Conservation (phyloP, 2,113 vertebrate species). For the Theristicus caerulescens region DNA sequence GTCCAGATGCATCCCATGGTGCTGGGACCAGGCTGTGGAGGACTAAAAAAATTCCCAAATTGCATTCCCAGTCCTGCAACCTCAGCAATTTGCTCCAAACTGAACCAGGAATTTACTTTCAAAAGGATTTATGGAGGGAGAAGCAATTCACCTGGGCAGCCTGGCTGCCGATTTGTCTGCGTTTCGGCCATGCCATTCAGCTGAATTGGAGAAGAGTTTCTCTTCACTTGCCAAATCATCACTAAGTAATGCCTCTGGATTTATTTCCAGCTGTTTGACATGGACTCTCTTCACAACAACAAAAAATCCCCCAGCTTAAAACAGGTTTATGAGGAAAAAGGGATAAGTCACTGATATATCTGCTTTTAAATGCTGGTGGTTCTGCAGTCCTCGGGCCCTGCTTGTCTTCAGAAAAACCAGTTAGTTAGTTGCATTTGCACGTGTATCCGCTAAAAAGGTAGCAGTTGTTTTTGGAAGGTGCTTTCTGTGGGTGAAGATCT, state of each 20-base stretch:
- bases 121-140: not conserved
- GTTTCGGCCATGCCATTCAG: rapidly evolving
- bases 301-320: not conserved
- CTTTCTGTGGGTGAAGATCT: not conserved
- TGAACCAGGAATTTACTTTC: not conserved
- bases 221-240: not conserved
- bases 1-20: rapidly evolving
- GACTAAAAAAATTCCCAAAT: not conserved
- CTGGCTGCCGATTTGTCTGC: not conserved
- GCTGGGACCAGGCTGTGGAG: not conserved
- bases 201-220: not conserved
- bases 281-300: not conserved
- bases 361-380: not conserved
- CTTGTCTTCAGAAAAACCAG: not conserved
- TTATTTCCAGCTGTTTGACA: not conserved
- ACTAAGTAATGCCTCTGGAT: not conserved
- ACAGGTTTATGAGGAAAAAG: not conserved
- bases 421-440: not conserved
- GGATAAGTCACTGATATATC: not conserved
- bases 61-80: not conserved
- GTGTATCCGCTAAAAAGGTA: not conserved
- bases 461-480: not conserved
- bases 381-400: not conserved
- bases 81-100: not conserved
- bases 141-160: not conserved